Percentiles rank a stretch among this genome's conserved stretches.
Evolutionary conservation across 2,113 vertebrate species (phyloP).

Genomic region (Jacana jacana): DNA sequence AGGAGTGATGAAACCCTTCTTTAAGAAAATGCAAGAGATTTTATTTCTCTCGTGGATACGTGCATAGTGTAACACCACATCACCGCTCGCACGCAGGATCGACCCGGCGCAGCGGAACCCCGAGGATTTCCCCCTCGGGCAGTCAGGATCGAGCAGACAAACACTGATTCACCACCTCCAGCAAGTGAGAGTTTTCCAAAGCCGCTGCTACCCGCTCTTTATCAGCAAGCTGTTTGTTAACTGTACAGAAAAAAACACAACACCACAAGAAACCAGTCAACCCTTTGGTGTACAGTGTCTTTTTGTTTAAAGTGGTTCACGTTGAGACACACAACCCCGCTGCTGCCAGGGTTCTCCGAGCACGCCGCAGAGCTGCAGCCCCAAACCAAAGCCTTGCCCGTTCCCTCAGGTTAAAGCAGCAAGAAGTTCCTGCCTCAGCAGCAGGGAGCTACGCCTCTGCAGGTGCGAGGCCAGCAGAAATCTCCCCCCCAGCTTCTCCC

Average conservation of each 20-base stretch:
- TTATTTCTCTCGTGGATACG: not conserved
- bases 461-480: not conserved
- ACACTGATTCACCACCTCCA: slow-evolving; percentile 98
- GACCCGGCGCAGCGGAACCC: not conserved
- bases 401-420: not conserved
- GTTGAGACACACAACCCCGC: not conserved
- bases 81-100: not conserved
- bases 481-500: not conserved
- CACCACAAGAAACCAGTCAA: not conserved
- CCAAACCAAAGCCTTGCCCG: not conserved
- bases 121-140: not conserved
- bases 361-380: not conserved
- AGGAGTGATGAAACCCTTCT: not conserved
- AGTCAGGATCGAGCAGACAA: slow-evolving; percentile 77
- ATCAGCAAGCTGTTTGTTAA: slow-evolving; percentile 97
- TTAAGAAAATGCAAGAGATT: not conserved
- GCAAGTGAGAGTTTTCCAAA: slow-evolving; percentile 91
- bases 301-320: not conserved
- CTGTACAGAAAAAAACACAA: slow-evolving; percentile 64
- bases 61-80: not conserved
- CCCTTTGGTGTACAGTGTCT: not conserved
- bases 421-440: not conserved
- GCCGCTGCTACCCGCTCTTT: slow-evolving; percentile 97
- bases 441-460: not conserved
- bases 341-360: not conserved